Conservation (phyloP, 1,140 invertebrate genomes). For the Leptinotarsa texana region DNA sequence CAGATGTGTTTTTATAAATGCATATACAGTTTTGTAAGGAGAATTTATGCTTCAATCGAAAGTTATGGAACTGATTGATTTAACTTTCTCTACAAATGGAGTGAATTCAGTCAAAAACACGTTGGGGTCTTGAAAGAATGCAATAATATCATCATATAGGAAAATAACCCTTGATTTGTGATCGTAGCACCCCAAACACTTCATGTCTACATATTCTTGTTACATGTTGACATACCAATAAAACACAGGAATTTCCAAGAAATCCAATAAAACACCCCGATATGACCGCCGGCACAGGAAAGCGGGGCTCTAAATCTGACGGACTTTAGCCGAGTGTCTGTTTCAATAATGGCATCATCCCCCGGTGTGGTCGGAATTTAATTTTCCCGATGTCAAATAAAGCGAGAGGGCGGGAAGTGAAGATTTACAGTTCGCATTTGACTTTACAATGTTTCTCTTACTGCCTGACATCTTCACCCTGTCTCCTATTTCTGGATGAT, state of each 20-base stretch:
- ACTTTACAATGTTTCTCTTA: constrained; percentile 47
- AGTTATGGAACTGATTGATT: too few relatives aligned
- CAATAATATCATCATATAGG: too few relatives aligned
- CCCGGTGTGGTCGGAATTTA: constrained; percentile 36
- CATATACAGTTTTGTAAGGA: too few relatives aligned
- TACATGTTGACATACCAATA: constrained; percentile 16
- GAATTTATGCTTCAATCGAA: too few relatives aligned
- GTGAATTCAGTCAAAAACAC: too few relatives aligned
- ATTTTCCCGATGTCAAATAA: constrained; percentile 48
- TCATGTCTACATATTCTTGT: constrained; percentile 1
- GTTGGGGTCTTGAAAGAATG: too few relatives aligned
- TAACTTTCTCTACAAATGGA: too few relatives aligned
- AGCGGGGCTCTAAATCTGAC: constrained; percentile 12
- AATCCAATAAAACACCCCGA: constrained; percentile 19
- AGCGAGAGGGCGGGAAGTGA: constrained; percentile 44
- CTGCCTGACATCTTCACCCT: constrained; percentile 34
- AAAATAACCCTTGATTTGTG: background rate
- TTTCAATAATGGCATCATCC: constrained; percentile 24
- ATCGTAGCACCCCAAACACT: background rate
- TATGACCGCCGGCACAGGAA: constrained; percentile 8
- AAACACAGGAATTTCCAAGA: constrained; percentile 12
- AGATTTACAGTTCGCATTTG: constrained; percentile 48
- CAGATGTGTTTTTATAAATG: too few relatives aligned
- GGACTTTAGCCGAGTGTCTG: constrained; percentile 13
- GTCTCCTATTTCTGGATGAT: constrained; percentile 9